Percentiles rank a stretch among this genome's conserved stretches.
phyloP scores from a whole-genome alignment of 2,888 invertebrate genomes.

The Tryphoninae sp. region DNA sequence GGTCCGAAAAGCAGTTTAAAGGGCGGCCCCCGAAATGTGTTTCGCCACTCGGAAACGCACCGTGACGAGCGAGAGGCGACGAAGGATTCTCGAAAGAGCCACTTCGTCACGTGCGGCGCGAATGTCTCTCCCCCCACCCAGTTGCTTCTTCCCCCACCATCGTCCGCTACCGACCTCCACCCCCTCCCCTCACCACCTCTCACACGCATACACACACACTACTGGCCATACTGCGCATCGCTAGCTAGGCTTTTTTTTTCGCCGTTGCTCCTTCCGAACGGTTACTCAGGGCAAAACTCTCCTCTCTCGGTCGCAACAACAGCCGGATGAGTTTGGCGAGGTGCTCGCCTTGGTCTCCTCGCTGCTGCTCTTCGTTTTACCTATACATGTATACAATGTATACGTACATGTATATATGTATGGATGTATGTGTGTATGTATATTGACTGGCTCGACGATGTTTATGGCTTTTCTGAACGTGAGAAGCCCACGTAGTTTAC shows the following conservation, averaged over 20 bases:
- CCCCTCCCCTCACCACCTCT: not conserved
- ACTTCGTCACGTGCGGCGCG: conserved; percentile 40
- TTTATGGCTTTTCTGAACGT: conserved; percentile 40
- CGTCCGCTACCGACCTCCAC: not conserved
- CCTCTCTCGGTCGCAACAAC: conserved; percentile 16
- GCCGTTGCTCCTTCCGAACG: conserved; percentile 1
- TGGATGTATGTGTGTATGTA: too few relatives aligned
- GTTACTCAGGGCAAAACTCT: not conserved
- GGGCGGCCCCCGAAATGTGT: conserved; percentile 25
- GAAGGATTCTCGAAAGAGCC: conserved; percentile 45
- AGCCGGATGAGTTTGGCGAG: conserved; percentile 42
- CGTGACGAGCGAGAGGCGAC: conserved; percentile 8
- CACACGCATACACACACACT: too few relatives aligned
- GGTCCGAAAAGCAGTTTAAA: conserved; percentile 38
- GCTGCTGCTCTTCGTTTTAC: conserved; percentile 32
- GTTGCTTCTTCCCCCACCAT: conserved; percentile 18
- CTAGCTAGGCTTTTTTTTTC: not conserved
- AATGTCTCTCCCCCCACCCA: conserved; percentile 35
- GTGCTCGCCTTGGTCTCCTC: conserved; percentile 52
- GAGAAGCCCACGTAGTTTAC: conserved; percentile 19
- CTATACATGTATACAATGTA: not conserved
- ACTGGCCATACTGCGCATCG: not conserved
- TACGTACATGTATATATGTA: too few relatives aligned
- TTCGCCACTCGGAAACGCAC: conserved; percentile 3
- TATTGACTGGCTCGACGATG: conserved; percentile 6